A percentile compares a stretch with the other conserved stretches of the same genome.
Conservation (phyloP, 2,113 vertebrate species). For the Stigmatopora argus region DNA sequence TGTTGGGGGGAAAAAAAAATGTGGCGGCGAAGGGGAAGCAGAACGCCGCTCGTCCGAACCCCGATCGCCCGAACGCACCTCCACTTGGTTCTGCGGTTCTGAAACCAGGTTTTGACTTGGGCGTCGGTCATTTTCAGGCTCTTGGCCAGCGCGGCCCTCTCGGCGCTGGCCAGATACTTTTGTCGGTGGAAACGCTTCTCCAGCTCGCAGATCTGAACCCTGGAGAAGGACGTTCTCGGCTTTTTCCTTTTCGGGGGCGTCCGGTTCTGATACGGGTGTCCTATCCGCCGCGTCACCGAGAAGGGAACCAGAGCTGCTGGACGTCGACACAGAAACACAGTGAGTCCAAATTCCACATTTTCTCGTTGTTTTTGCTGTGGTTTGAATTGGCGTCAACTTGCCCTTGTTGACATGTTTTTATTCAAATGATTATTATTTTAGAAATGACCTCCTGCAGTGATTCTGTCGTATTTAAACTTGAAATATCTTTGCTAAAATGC, state of each 20-base stretch:
- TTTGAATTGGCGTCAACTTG: no score
- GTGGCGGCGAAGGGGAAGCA: neutral
- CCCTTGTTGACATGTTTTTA: no score
- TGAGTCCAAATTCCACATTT: constrained; percentile 10
- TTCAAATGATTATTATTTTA: no score
- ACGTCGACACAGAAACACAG: constrained; percentile 40
- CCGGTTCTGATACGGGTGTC: constrained; percentile 84
- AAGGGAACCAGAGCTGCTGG: constrained; percentile 92
- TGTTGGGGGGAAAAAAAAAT: no score
- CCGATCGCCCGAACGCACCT: constrained; percentile 66
- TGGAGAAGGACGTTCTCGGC: constrained; percentile 92
- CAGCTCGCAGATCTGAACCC: constrained; percentile 95
- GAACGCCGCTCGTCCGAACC: no score
- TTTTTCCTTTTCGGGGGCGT: constrained; percentile 96
- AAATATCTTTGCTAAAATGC: no score
- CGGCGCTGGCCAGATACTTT: constrained; percentile 94
- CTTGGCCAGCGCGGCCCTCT: constrained; percentile 89
- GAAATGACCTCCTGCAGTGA: no score
- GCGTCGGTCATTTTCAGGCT: constrained; percentile 97
- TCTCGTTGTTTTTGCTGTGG: neutral
- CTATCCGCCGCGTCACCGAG: constrained; percentile 93
- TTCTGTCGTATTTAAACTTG: no score
- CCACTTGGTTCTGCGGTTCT: constrained; percentile 80
- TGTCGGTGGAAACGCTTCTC: constrained; percentile 97
- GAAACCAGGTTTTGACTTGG: constrained; percentile 84